Conservation (phyloP, 2,888 invertebrate species). For the Troides aeacus region DNA sequence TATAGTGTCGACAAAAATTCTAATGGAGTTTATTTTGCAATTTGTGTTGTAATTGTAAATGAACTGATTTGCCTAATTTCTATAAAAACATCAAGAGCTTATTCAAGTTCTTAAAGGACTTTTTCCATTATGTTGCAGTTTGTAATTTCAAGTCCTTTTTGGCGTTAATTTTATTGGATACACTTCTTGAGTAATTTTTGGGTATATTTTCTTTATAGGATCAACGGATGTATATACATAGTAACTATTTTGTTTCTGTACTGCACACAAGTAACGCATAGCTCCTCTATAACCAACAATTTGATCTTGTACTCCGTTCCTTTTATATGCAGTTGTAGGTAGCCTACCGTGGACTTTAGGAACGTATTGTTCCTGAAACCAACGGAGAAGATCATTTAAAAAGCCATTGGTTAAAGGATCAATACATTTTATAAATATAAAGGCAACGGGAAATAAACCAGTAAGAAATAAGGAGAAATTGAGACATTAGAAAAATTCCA, state of each 20-base stretch:
- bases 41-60: neutral
- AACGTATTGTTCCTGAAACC: conserved; percentile 76
- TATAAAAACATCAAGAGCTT: too few relatives aligned
- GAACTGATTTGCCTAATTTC: neutral
- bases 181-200: conserved; percentile 61
- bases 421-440: conserved; percentile 11
- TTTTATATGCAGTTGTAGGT: conserved; percentile 60
- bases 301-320: conserved; percentile 72
- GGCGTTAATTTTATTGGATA: conserved; percentile 54
- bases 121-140: too few relatives aligned
- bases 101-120: too few relatives aligned
- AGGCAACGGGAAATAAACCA: neutral
- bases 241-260: conserved; percentile 36
- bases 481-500: neutral
- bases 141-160: conserved; percentile 38
- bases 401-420: conserved; percentile 42
- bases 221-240: conserved; percentile 57
- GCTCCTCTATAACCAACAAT: conserved; percentile 70
- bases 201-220: conserved; percentile 52
- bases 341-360: conserved; percentile 67
- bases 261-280: conserved; percentile 58
- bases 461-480: neutral
- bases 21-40: neutral
- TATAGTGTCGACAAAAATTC: neutral
- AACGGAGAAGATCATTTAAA: conserved; percentile 41